Conservation (phyloP, 1,140 invertebrate species). For the Melitaea cinxia region DNA sequence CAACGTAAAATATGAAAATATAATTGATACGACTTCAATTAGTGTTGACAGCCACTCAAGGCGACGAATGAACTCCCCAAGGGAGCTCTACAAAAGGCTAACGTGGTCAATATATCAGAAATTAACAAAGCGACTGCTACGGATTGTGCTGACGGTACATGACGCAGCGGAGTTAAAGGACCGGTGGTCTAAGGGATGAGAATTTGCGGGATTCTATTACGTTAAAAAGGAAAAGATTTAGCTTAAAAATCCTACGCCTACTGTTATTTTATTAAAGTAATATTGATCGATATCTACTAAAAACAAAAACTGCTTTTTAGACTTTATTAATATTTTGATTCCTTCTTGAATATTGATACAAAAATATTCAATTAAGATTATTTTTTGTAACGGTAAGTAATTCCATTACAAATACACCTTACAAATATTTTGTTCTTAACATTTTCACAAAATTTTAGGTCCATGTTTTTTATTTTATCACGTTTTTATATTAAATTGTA, state of each 20-base stretch:
- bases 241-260: no score
- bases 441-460: no score
- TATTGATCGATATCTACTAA: no score
- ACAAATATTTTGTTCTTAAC: no score
- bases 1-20: conserved; percentile 5
- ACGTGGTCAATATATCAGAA: conserved; percentile 53
- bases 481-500: no score
- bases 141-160: conserved; percentile 26
- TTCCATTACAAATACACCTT: no score
- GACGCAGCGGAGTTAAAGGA: conserved; percentile 9
- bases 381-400: no score
- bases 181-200: neutral
- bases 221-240: neutral
- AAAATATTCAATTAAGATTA: no score
- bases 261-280: neutral
- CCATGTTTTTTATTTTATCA: no score
- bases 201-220: neutral
- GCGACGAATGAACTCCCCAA: conserved; percentile 3
- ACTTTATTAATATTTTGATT: no score
- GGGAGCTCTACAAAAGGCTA: conserved; percentile 26
- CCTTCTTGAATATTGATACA: no score
- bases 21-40: conserved; percentile 14
- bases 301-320: no score
- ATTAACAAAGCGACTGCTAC: conserved; percentile 45
- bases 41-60: conserved; percentile 16